A percentile compares a stretch with the other conserved stretches of the same genome.
Conservation (phyloP, 2,797 vertebrate genomes). For the Sitta carolinensis region DNA sequence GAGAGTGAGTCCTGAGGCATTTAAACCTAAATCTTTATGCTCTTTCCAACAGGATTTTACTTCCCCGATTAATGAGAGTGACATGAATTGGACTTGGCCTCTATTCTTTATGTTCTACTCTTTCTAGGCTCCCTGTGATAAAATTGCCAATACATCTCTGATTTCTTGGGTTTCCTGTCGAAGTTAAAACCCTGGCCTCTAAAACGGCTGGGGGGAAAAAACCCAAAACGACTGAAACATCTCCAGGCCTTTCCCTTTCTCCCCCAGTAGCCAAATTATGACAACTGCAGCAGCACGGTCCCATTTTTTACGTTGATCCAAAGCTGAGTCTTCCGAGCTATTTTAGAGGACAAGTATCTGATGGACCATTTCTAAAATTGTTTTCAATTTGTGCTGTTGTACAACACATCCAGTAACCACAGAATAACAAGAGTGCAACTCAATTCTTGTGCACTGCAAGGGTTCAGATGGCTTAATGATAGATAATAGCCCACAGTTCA, state of each 20-base stretch:
- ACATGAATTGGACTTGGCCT: background rate
- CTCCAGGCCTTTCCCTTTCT: background rate
- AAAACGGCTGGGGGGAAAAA: rapidly evolving
- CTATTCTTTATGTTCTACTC: background rate
- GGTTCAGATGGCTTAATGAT: background rate
- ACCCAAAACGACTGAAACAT: background rate
- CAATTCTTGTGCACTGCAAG: background rate
- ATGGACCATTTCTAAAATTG: background rate
- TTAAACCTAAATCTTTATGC: background rate
- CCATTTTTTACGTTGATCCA: background rate
- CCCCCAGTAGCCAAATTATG: background rate
- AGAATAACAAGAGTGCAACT: background rate
- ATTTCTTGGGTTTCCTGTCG: background rate
- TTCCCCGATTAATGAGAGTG: background rate
- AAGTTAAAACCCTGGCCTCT: background rate
- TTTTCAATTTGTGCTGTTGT: background rate
- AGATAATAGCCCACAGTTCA: background rate
- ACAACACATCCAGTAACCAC: background rate
- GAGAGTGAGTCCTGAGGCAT: background rate
- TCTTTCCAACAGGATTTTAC: background rate
- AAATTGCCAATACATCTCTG: background rate
- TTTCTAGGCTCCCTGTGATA: background rate
- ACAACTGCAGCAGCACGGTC: background rate
- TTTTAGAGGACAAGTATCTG: background rate
- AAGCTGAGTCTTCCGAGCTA: background rate